phyloP scores from a whole-genome alignment of 2,888 invertebrate genomes.

The Heliconius ismenius region DNA sequence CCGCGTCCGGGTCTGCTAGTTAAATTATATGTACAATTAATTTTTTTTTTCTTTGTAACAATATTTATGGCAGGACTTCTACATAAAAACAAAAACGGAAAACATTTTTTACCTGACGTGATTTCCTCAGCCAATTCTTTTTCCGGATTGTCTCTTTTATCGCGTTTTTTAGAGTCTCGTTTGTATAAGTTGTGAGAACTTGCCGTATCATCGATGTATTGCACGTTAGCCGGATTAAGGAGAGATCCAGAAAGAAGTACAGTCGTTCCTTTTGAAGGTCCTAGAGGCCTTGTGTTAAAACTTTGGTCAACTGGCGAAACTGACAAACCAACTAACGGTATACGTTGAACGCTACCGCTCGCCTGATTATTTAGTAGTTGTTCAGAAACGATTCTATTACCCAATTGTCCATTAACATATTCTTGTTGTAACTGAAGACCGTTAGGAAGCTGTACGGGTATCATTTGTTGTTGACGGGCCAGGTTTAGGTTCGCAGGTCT shows the following conservation, averaged over 20 bases:
- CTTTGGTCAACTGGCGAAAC: conserved; percentile 53
- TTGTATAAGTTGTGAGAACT: conserved; percentile 77
- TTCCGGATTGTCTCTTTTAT: conserved; percentile 77
- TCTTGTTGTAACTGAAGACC: conserved; percentile 81
- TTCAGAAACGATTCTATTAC: conserved; percentile 80
- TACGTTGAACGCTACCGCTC: conserved; percentile 48
- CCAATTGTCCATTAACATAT: conserved; percentile 85
- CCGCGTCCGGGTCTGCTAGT: too few relatives aligned
- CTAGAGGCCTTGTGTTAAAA: conserved; percentile 53
- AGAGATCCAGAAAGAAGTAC: conserved; percentile 71
- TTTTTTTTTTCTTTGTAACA: too few relatives aligned
- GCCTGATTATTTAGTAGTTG: conserved; percentile 72
- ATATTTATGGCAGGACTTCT: too few relatives aligned
- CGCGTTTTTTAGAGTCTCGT: conserved; percentile 71
- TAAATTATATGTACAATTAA: too few relatives aligned
- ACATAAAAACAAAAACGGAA: background rate
- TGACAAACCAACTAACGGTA: conserved; percentile 50
- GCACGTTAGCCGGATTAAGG: conserved; percentile 83
- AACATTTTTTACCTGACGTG: conserved; percentile 51
- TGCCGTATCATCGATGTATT: conserved; percentile 81
- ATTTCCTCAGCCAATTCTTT: conserved; percentile 63
- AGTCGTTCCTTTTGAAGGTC: conserved; percentile 63
- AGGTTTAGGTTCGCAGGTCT: conserved; percentile 80
- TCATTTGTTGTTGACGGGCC: conserved; percentile 72
- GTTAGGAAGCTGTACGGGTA: conserved; percentile 73